Conservation (phyloP, 2,888 invertebrate genomes). For the Habrosyne pyritoides region DNA sequence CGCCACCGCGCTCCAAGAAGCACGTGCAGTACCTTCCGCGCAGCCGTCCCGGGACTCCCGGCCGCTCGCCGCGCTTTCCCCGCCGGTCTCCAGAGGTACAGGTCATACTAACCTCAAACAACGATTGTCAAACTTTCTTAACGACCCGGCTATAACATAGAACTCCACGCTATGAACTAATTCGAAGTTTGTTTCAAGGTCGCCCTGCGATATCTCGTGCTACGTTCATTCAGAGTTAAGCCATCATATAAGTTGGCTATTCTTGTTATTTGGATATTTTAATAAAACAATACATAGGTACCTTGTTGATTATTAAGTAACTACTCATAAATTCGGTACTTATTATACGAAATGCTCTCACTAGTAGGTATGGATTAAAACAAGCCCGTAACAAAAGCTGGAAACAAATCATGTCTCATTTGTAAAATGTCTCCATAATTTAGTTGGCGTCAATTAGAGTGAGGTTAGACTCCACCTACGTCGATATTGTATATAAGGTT, state of each 20-base stretch:
- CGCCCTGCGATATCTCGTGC: conserved; percentile 60
- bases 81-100: conserved; percentile 90
- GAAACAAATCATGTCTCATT: conserved; percentile 65
- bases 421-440: conserved; percentile 64
- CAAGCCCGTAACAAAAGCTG: conserved; percentile 37
- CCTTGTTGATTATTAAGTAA: conserved; percentile 7
- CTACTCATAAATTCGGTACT: conserved; percentile 28
- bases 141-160: conserved; percentile 72
- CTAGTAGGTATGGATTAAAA: conserved; percentile 32
- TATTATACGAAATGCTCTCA: conserved; percentile 37
- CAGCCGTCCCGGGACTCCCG: conserved; percentile 78
- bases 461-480: conserved; percentile 70
- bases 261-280: conserved; percentile 16
- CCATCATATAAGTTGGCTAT: conserved; percentile 33
- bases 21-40: conserved; percentile 78
- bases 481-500: conserved; percentile 62
- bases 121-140: conserved; percentile 75
- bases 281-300: conserved; percentile 2
- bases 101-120: conserved; percentile 56
- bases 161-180: conserved; percentile 72
- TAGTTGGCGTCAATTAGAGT: conserved; percentile 54
- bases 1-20: conserved; percentile 92
- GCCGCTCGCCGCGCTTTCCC: conserved; percentile 85
- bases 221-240: conserved; percentile 46
- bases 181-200: conserved; percentile 80